Percentiles rank a stretch among this genome's conserved stretches.
phyloP scores from a whole-genome alignment of 2,888 invertebrate genomes.

The Hypena proboscidalis region DNA sequence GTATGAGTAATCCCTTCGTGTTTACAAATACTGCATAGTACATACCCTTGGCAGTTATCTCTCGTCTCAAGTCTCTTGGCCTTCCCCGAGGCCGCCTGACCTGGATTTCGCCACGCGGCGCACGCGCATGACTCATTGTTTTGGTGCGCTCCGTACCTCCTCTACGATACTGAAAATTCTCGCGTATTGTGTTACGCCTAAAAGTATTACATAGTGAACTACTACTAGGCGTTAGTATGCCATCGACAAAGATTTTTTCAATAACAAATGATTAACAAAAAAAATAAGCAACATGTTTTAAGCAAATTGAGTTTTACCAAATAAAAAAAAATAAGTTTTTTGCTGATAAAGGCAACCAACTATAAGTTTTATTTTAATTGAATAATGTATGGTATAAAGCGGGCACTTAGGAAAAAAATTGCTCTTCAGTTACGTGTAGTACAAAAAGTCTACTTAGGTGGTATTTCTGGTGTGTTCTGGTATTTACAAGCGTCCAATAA shows the following conservation, averaged over 20 bases:
- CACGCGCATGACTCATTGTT: conserved; percentile 69
- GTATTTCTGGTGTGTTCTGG: too few species aligned
- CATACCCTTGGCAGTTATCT: conserved; percentile 34
- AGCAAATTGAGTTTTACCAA: too few species aligned
- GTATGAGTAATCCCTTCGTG: too few species aligned
- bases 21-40: conserved; percentile 44
- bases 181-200: conserved; percentile 44
- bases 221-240: conserved; percentile 27
- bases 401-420: too few species aligned
- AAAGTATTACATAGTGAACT: conserved; percentile 33
- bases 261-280: too few species aligned
- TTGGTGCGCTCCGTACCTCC: conserved; percentile 48
- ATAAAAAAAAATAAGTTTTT: too few species aligned
- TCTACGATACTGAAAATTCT: conserved; percentile 18
- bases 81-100: conserved; percentile 75
- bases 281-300: too few species aligned
- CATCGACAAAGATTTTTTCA: too few species aligned
- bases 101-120: conserved; percentile 65
- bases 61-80: conserved; percentile 51
- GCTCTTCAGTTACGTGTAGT: too few species aligned
- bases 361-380: conserved; percentile 10
- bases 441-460: too few species aligned
- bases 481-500: conserved; percentile 35
- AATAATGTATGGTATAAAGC: too few species aligned
- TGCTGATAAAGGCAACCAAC: too few species aligned